Percentiles rank a stretch among this genome's conserved stretches.
These are phyloP conservation scores for Uromys caudimaculatus DNA, from an alignment of 2,797 vertebrate species.

Conservation along the genomic window DNA sequence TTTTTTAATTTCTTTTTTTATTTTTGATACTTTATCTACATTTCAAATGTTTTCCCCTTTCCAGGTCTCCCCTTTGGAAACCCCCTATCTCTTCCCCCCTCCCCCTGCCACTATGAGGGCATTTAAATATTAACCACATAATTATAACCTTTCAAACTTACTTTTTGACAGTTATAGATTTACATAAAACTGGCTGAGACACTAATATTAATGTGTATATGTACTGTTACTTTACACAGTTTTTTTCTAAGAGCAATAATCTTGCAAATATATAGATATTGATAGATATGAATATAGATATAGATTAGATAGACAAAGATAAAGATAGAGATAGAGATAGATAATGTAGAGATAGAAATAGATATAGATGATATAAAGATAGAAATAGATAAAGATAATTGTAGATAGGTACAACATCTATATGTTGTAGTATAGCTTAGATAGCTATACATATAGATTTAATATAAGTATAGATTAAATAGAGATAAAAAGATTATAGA, in stretches of 20 bases:
- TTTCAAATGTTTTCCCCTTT: too few species aligned
- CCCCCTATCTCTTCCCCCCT: too few species aligned
- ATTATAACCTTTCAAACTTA: neutral
- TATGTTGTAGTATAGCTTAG: neutral
- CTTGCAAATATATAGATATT: neutral
- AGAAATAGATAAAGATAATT: neutral
- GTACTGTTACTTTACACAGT: neutral
- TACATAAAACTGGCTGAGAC: neutral
- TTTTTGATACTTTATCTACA: too few species aligned
- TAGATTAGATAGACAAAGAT: neutral
- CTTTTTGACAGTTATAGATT: neutral
- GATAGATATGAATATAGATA: neutral
- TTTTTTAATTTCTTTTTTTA: too few species aligned
- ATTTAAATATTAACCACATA: constrained; percentile 5
- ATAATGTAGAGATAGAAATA: neutral
- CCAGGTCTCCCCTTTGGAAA: too few species aligned
- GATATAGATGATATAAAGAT: neutral
- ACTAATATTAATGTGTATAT: neutral
- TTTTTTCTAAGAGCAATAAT: neutral
- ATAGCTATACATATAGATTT: neutral
- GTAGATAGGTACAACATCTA: neutral
- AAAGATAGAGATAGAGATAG: neutral
- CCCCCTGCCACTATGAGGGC: too few species aligned
- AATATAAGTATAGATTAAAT: neutral
- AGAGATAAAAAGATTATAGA: neutral